A percentile compares a stretch with the other conserved stretches of the same genome.
These are phyloP conservation scores for Charanyca ferruginea DNA, from an alignment of 2,888 invertebrate genomes.

Conservation along the genomic window DNA sequence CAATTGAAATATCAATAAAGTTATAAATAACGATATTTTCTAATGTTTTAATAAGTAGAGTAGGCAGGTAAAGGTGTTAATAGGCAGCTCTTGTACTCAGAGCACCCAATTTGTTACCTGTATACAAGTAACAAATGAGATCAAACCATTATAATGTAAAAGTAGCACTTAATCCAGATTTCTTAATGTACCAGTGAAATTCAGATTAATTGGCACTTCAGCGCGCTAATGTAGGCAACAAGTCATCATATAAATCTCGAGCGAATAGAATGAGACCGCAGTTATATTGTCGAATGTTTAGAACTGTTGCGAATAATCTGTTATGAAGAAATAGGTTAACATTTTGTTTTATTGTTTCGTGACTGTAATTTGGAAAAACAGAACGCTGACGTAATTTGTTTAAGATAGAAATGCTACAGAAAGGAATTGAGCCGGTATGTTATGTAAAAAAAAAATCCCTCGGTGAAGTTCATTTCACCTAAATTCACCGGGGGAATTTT, in stretches of 20 bases:
- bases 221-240: conserved; percentile 40
- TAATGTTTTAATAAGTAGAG: no score
- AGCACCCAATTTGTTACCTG: background rate
- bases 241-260: conserved; percentile 30
- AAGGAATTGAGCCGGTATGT: background rate
- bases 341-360: conserved; percentile 45
- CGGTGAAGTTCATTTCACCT: no score
- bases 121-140: conserved; percentile 22
- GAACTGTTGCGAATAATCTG: conserved; percentile 31
- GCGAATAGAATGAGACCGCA: conserved; percentile 31
- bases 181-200: conserved; percentile 46
- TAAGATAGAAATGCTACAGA: background rate
- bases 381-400: conserved; percentile 27
- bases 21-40: no score
- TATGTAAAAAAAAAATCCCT: no score
- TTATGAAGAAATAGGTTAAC: conserved; percentile 57
- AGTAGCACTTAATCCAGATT: conserved; percentile 27
- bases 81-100: background rate
- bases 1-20: no score
- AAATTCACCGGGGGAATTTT: no score
- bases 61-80: background rate
- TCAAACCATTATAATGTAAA: conserved; percentile 8
- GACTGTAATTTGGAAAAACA: conserved; percentile 35
- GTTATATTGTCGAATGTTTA: conserved; percentile 37
- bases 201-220: conserved; percentile 47